A percentile compares a stretch with the other conserved stretches of the same genome.
phyloP scores from a whole-genome alignment of 2,113 vertebrate genomes.

The Panurus biarmicus region DNA sequence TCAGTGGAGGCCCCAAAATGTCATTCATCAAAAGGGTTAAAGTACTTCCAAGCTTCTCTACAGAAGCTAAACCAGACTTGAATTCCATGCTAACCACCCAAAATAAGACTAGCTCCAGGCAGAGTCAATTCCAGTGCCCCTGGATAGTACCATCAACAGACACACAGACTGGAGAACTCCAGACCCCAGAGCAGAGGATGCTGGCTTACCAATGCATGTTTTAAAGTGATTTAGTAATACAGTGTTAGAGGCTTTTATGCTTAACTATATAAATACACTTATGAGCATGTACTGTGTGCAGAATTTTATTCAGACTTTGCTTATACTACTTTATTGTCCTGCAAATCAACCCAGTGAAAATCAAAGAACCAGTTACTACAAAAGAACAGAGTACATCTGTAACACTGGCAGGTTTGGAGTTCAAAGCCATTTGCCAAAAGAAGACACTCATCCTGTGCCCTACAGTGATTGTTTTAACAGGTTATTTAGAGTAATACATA shows the following conservation, averaged over 20 bases:
- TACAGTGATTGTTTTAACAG: not conserved
- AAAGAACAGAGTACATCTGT: not conserved
- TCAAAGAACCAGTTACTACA: not conserved
- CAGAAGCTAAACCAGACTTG: not conserved
- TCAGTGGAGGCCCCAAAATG: not conserved
- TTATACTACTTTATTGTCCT: not conserved
- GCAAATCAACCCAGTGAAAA: not conserved
- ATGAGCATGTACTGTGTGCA: not conserved
- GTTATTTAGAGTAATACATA: not conserved
- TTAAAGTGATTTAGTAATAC: not conserved
- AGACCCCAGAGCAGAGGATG: not conserved
- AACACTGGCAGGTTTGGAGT: not conserved
- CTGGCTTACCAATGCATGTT: not conserved
- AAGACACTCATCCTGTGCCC: not conserved
- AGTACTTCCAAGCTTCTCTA: not conserved
- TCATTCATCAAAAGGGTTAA: not conserved
- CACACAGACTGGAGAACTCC: fast-evolving
- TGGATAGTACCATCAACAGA: not conserved
- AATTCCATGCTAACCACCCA: not conserved
- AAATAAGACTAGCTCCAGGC: not conserved
- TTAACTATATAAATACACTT: not conserved
- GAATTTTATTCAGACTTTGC: not conserved
- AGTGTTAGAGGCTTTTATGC: not conserved
- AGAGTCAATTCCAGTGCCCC: not conserved
- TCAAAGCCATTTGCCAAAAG: not conserved